Evolutionary conservation across 2,888 invertebrate genomes (phyloP), one percentile per base, ranked within the genome.

Genomic region (Gisinianus flammeolus): DNA sequence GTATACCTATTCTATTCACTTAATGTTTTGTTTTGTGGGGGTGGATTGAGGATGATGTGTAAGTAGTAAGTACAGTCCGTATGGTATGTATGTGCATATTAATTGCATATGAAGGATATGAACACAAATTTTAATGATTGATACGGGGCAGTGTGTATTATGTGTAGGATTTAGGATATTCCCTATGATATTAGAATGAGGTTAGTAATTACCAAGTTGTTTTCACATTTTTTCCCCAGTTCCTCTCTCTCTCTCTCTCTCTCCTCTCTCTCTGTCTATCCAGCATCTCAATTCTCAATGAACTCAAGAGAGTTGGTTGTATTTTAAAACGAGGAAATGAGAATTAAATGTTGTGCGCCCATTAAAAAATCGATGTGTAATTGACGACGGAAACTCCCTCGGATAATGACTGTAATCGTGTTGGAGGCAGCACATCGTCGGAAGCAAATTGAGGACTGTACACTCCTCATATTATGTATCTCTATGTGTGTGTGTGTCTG

Each of bases 301-400:
- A 31, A 19, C 67, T 26, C 30, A 30, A 8, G 4, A 67, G 24
- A 31, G 2, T 56, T 33, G 56, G 31, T 35, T 76, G 76, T 44
- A 67, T 76, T 76, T 76, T 76, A 76, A 76, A 76, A 76, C 26
- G 67, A 52, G 76, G 76, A 76, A 76, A 74, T 74, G 74, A 74
- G 74, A 74, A 74, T 74, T 74, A 74, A 74, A 74, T 74, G 74
- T 28, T 68, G 66, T 22, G 31, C 24, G 56, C 68, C 76, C 76
- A 76, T 76, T 76, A 76, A 76, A 76, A 76, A 76, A 76, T 76
- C 76, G 76, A 76, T 76, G 67, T 76, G 76, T 76, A 76, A 76
- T 76, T 76, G 64, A 74, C 64, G 66, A 66, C 64, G 74, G 74
- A 74, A 74, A 64, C 35, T 64, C 72, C 66, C 24, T n/a, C 19